These are phyloP conservation scores for Lerema accius DNA, from an alignment of 1,140 invertebrate species.

Conservation along the genomic window DNA sequence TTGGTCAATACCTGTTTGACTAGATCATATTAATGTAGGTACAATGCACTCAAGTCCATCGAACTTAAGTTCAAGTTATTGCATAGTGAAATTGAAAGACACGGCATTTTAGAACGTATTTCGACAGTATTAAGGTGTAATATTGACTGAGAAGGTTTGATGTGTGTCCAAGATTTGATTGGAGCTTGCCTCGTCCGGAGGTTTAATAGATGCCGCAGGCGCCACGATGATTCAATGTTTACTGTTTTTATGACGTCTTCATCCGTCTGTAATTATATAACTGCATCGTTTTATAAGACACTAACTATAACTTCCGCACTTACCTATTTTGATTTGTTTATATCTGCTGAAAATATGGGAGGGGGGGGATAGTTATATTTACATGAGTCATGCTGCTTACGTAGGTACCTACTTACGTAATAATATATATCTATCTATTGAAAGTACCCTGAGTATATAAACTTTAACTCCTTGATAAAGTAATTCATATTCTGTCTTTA, in stretches of 20 bases:
- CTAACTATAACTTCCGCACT: too few relatives aligned
- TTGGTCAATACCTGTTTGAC: constrained; percentile 19
- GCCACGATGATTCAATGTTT: constrained; percentile 12
- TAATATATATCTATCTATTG: too few relatives aligned
- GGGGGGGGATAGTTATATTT: too few relatives aligned
- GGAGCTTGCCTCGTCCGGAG: neutral
- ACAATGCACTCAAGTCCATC: constrained; percentile 16
- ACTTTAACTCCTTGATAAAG: too few relatives aligned
- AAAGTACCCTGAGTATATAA: too few relatives aligned
- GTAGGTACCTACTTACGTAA: too few relatives aligned
- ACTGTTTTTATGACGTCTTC: constrained; percentile 3
- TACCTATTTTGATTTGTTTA: too few relatives aligned
- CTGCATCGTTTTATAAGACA: too few relatives aligned
- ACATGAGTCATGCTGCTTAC: too few relatives aligned
- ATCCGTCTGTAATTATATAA: neutral
- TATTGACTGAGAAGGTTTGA: neutral
- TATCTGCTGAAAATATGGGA: too few relatives aligned
- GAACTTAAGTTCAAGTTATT: constrained; percentile 24
- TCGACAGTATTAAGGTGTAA: neutral
- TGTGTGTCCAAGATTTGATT: constrained; percentile 4
- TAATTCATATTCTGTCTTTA: too few relatives aligned
- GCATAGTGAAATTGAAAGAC: neutral
- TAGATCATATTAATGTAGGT: constrained; percentile 1
- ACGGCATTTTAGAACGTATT: neutral
- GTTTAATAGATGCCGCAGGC: neutral